Conservation (phyloP, 2,797 vertebrate genomes). For the Notamacropus eugenii region DNA sequence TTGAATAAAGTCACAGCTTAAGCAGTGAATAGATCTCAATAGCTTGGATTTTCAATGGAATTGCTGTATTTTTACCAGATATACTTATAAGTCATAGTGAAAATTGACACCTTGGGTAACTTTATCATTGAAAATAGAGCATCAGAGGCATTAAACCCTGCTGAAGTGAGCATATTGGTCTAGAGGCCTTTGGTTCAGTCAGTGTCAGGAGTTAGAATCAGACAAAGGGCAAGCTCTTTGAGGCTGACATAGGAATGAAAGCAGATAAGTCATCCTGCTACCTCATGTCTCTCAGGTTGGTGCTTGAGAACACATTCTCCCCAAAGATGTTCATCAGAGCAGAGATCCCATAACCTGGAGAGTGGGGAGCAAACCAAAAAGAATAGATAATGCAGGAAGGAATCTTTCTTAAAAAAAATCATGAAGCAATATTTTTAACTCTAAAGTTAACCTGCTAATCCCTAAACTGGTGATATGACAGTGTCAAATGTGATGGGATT, state of each 20-base stretch:
- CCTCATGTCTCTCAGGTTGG: slow-evolving; percentile 86
- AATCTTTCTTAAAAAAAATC: slow-evolving; percentile 78
- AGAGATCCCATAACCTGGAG: slow-evolving; percentile 76
- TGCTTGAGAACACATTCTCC: slow-evolving; percentile 80
- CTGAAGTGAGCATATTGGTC: slow-evolving; percentile 83
- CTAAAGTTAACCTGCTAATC: slow-evolving; percentile 89
- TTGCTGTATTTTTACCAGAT: slow-evolving; percentile 79
- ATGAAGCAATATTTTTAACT: slow-evolving; percentile 88
- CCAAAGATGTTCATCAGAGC: slow-evolving; percentile 74
- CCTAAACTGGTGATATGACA: slow-evolving; percentile 87
- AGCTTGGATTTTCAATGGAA: slow-evolving; percentile 85
- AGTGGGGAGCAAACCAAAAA: slow-evolving; percentile 78
- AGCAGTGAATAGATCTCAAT: slow-evolving; percentile 86
- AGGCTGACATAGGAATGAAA: slow-evolving; percentile 76
- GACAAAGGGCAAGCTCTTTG: slow-evolving; percentile 82
- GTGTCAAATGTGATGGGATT: slow-evolving; percentile 90
- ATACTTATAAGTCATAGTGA: slow-evolving; percentile 81
- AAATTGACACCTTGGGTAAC: slow-evolving; percentile 86
- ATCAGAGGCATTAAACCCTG: slow-evolving; percentile 47
- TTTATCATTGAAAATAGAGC: slow-evolving; percentile 83
- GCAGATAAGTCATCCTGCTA: slow-evolving; percentile 82
- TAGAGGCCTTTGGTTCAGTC: slow-evolving; percentile 83
- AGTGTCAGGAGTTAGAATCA: slow-evolving; percentile 83
- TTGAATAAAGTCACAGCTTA: slow-evolving; percentile 87
- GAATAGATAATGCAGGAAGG: slow-evolving; percentile 75